Evolutionary conservation across 2,113 vertebrate species (phyloP).

Genomic region (Dromas ardeola): DNA sequence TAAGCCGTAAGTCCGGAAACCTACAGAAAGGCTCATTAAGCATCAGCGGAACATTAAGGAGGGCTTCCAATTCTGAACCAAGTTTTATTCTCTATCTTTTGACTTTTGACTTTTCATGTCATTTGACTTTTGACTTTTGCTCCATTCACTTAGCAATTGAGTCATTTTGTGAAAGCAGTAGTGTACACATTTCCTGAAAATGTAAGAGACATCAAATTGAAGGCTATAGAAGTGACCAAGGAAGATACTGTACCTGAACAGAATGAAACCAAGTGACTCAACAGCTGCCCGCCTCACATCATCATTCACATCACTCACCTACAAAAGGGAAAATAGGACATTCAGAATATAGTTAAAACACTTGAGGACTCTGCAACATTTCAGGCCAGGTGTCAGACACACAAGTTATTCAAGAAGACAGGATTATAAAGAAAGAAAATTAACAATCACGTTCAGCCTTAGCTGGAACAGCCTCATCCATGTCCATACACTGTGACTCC

Average conservation of each 20-base stretch:
- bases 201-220: neutral
- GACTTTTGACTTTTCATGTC: too few species aligned
- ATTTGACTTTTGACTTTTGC: neutral
- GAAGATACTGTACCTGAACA: conserved; percentile 89
- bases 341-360: neutral
- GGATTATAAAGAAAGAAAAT: neutral
- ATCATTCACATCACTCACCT: conserved; percentile 99
- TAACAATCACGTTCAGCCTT: neutral
- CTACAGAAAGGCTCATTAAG: neutral
- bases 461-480: neutral
- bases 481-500: neutral
- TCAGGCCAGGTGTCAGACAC: neutral
- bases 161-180: neutral
- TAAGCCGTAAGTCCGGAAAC: neutral
- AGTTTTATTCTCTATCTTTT: neutral
- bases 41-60: neutral
- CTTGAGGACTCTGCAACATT: neutral
- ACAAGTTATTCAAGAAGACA: neutral
- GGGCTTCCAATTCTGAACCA: neutral
- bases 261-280: conserved; percentile 97
- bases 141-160: neutral
- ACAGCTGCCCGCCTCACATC: conserved; percentile 96
- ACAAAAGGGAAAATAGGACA: neutral
- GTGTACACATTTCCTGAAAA: neutral
- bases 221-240: neutral